Percentiles rank a stretch among this genome's conserved stretches.
phyloP scores from a whole-genome alignment of 2,888 invertebrate species.

The Ichneumoninae sp. region DNA sequence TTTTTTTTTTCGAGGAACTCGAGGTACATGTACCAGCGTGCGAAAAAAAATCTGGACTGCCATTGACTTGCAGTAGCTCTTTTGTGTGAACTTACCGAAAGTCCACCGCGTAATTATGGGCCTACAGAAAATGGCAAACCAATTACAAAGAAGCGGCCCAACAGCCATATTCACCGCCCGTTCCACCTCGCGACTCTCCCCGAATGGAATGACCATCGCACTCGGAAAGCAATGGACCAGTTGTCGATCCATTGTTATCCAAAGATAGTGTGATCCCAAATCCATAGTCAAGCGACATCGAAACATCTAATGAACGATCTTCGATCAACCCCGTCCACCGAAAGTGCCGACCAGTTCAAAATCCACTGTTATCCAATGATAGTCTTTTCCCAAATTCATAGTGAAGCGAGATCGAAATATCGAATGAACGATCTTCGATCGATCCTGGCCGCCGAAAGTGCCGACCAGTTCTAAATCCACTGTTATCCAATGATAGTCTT shows the following conservation, averaged over 20 bases:
- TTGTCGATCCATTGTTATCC: too few species aligned
- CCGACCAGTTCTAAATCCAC: not conserved
- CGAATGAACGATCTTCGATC: not conserved
- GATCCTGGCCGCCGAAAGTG: not conserved
- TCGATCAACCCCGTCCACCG: not conserved
- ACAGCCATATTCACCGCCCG: too few species aligned
- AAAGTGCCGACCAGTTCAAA: not conserved
- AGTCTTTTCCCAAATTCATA: not conserved
- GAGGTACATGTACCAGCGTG: not conserved
- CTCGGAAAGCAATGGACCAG: too few species aligned
- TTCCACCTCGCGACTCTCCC: too few species aligned
- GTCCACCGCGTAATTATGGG: too few species aligned
- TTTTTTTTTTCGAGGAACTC: not conserved
- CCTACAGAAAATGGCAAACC: too few species aligned
- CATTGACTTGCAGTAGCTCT: not conserved
- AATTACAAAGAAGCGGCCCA: too few species aligned
- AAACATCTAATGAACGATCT: not conserved
- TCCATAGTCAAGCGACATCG: not conserved
- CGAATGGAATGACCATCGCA: too few species aligned
- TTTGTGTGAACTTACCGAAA: not conserved
- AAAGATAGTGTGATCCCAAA: not conserved
- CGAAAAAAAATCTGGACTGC: not conserved
- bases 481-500: too few species aligned
- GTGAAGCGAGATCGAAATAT: not conserved
- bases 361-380: not conserved